These are phyloP conservation scores for Clusia tigrina DNA, from an alignment of 2,888 invertebrate genomes.

Conservation along the genomic window DNA sequence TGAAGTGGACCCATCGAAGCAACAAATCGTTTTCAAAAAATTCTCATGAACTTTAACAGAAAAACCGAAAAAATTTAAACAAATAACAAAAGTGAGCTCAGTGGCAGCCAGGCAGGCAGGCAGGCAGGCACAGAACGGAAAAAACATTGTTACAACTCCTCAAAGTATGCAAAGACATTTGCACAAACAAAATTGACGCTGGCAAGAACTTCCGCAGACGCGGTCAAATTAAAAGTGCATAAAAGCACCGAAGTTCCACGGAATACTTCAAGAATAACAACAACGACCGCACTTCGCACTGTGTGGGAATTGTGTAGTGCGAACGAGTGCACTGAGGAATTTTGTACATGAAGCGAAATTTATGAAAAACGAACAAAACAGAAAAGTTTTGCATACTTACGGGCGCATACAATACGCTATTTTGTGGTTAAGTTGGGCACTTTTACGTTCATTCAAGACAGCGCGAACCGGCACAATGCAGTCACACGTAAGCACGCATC, in stretches of 20 bases:
- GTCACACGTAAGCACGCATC: too few relatives aligned
- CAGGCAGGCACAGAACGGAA: background rate
- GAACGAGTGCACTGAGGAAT: too few relatives aligned
- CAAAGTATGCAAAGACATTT: conserved; percentile 18
- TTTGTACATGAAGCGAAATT: too few relatives aligned
- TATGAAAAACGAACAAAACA: too few relatives aligned
- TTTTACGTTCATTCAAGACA: conserved; percentile 12
- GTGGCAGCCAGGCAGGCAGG: background rate
- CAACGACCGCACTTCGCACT: background rate
- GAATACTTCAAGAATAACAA: background rate
- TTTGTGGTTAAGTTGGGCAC: background rate
- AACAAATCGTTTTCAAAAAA: conserved; percentile 24
- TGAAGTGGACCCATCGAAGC: conserved; percentile 23
- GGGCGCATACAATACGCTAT: conserved; percentile 9
- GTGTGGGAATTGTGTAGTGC: too few relatives aligned
- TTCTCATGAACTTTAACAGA: conserved; percentile 13
- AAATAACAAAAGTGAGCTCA: conserved; percentile 10
- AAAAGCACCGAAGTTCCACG: conserved; percentile 6
- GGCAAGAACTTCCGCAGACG: conserved; percentile 23
- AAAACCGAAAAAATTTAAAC: background rate
- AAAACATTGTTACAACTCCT: conserved; percentile 2
- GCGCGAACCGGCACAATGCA: background rate
- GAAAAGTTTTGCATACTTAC: conserved; percentile 20
- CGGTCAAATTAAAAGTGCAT: conserved; percentile 31
- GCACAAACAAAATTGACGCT: conserved; percentile 11